These are phyloP conservation scores for Tetrax tetrax DNA, from an alignment of 2,113 vertebrate genomes.

Conservation along the genomic window DNA sequence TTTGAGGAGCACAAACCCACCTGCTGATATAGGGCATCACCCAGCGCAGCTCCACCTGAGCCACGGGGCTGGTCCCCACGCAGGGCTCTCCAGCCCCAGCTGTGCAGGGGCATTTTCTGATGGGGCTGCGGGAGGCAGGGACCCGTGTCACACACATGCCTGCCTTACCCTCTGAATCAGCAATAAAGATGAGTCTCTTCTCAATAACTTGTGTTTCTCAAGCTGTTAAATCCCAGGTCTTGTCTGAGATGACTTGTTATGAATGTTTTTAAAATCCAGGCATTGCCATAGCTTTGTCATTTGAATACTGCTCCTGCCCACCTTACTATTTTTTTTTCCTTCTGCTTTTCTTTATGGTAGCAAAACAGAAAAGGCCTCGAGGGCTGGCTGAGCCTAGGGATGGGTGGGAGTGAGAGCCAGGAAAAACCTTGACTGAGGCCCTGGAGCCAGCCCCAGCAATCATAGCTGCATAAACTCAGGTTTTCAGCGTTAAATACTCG, in stretches of 20 bases:
- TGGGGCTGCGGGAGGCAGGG: background rate
- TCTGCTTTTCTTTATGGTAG: background rate
- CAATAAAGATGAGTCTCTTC: background rate
- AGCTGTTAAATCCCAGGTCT: background rate
- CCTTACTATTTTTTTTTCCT: background rate
- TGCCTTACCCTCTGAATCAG: background rate
- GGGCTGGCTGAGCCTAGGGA: background rate
- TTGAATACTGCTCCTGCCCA: background rate
- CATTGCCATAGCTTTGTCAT: background rate
- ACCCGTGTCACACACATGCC: accelerated
- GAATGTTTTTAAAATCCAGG: background rate
- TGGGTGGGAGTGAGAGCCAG: background rate
- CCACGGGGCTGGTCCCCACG: background rate
- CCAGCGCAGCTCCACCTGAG: background rate
- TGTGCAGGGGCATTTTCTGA: background rate
- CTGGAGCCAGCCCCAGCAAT: background rate
- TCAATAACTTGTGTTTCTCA: background rate
- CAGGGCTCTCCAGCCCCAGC: background rate
- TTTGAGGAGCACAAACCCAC: accelerated
- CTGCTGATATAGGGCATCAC: background rate
- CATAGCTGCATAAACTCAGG: background rate
- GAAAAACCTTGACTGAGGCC: background rate
- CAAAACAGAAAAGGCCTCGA: background rate
- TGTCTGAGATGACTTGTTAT: background rate
- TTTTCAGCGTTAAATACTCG: background rate